Percentiles rank a stretch among this genome's conserved stretches.
Evolutionary conservation across 2,888 invertebrate species (phyloP).

Genomic region (Drosophila atripex): DNA sequence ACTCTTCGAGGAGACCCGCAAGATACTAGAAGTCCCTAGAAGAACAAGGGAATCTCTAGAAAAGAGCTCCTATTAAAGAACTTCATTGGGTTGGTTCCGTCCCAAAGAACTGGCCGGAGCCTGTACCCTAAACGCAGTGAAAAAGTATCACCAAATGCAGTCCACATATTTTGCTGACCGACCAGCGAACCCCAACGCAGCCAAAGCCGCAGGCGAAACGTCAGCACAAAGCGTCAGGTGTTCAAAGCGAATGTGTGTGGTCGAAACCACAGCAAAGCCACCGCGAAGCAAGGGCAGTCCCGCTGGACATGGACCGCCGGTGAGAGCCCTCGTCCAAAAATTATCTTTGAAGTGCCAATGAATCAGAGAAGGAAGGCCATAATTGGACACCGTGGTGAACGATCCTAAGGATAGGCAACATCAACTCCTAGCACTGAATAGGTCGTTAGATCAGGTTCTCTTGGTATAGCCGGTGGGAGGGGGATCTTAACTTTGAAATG

Average conservation of each 20-base stretch:
- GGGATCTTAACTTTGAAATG: too few species aligned
- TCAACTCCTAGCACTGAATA: too few species aligned
- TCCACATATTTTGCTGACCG: neutral
- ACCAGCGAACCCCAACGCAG: neutral
- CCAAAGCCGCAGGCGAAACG: conserved; percentile 20
- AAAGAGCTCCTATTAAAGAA: too few species aligned
- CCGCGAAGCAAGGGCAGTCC: neutral
- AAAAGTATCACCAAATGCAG: conserved; percentile 12
- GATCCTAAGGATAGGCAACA: too few species aligned
- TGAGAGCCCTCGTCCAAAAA: conserved; percentile 15
- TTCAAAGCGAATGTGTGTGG: conserved; percentile 26
- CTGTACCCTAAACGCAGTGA: neutral
- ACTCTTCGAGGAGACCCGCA: neutral
- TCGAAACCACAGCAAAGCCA: conserved; percentile 36
- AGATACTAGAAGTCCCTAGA: neutral
- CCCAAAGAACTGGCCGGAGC: neutral
- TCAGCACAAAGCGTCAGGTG: conserved; percentile 37
- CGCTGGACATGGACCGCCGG: neutral
- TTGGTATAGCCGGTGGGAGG: too few species aligned
- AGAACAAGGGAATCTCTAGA: too few species aligned
- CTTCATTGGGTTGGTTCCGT: neutral
- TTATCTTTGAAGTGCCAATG: conserved; percentile 50
- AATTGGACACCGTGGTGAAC: too few species aligned
- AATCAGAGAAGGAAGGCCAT: conserved; percentile 45
- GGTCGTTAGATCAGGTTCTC: too few species aligned